These are phyloP conservation scores for Rhopilema esculentum DNA, from an alignment of 30 jellyfish, hydroid and myxozoan genomes.

Conservation along the genomic window DNA sequence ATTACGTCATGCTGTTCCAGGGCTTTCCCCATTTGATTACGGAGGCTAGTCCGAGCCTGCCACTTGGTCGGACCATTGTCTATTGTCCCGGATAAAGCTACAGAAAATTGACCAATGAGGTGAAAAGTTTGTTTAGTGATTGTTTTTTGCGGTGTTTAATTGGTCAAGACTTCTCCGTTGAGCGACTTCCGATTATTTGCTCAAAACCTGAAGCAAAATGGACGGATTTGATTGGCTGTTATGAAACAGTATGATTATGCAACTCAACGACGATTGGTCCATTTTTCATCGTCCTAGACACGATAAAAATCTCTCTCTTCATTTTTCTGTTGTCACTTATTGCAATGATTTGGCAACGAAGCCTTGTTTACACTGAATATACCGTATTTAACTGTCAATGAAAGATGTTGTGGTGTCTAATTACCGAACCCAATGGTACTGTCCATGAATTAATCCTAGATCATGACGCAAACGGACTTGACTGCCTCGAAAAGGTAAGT, in stretches of 20 bases:
- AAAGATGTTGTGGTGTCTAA: constrained; percentile 93
- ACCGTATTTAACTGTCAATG: neutral
- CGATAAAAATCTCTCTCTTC: neutral
- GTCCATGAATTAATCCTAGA: constrained; percentile 92
- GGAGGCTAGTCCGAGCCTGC: constrained; percentile 30
- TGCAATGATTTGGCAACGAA: neutral
- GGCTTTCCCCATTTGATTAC: neutral
- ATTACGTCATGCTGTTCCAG: constrained; percentile 39
- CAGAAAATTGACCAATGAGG: neutral
- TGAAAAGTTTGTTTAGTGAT: neutral
- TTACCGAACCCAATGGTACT: constrained; percentile 95
- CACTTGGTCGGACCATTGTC: neutral
- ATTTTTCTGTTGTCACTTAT: neutral
- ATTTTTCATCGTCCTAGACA: constrained; percentile 5
- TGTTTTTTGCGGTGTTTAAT: neutral
- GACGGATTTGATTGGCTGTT: constrained; percentile 1
- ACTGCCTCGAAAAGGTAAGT: constrained; percentile 94
- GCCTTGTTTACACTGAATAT: neutral
- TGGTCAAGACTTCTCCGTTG: neutral
- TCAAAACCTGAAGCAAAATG: neutral
- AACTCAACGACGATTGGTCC: constrained; percentile 13
- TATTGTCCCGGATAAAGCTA: neutral
- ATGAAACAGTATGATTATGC: neutral
- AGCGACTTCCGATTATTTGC: neutral
- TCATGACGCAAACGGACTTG: constrained; percentile 84